Conservation (phyloP, 2,888 invertebrate genomes). For the Gymnoscelis rufifasciata region DNA sequence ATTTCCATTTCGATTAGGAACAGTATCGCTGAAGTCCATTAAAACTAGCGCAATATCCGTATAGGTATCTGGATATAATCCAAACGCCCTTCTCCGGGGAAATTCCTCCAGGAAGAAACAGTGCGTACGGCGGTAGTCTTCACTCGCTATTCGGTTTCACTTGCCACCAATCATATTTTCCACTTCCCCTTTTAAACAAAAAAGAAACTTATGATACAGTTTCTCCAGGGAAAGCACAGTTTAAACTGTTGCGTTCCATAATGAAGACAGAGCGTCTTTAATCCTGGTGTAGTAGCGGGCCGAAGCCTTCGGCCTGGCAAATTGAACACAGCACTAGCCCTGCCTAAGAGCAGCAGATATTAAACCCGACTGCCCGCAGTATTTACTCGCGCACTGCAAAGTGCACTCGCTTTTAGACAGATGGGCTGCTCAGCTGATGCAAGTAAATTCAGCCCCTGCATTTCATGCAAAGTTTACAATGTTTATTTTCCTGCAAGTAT, state of each 20-base stretch:
- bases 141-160: too few relatives aligned
- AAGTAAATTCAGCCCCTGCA: background rate
- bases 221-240: too few relatives aligned
- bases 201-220: too few relatives aligned
- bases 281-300: too few relatives aligned
- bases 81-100: conserved; percentile 8
- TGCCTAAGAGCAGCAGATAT: conserved; percentile 12
- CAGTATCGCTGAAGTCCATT: conserved; percentile 3
- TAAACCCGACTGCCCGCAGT: conserved; percentile 11
- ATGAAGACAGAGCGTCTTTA: too few relatives aligned
- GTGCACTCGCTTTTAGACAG: conserved; percentile 5
- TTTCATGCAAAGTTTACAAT: background rate
- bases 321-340: conserved; percentile 4
- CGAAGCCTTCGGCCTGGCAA: background rate
- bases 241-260: too few relatives aligned
- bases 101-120: conserved; percentile 14
- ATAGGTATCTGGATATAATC: conserved; percentile 9
- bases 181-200: too few relatives aligned
- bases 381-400: conserved; percentile 8
- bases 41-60: background rate
- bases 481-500: background rate
- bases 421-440: background rate
- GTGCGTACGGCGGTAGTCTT: too few relatives aligned
- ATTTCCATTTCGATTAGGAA: conserved; percentile 4
- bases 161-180: too few relatives aligned